phyloP scores from a whole-genome alignment of 2,113 vertebrate species.

The Harpagus bidentatus region DNA sequence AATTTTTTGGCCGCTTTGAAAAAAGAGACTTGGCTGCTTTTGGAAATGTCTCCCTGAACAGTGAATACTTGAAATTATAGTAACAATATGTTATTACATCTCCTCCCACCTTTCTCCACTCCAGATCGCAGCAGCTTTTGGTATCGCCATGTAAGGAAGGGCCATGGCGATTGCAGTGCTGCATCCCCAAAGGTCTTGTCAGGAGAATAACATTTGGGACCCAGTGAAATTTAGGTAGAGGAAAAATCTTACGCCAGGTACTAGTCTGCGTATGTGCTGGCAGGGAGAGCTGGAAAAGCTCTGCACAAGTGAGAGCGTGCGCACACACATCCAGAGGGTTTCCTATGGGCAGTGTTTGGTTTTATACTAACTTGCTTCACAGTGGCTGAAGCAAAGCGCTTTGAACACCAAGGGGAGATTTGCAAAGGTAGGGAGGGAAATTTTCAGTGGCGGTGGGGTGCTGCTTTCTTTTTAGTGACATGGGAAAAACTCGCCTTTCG shows the following conservation, averaged over 20 bases:
- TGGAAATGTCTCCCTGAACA: not conserved
- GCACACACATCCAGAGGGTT: not conserved
- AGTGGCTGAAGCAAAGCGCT: not conserved
- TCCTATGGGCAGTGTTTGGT: not conserved
- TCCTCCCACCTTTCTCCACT: not conserved
- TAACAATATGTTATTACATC: too few relatives aligned
- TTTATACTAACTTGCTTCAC: not conserved
- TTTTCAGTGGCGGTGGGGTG: not conserved
- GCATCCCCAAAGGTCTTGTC: not conserved
- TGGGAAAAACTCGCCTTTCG: not conserved
- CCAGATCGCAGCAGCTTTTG: not conserved
- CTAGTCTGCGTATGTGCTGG: not conserved
- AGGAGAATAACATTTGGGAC: not conserved
- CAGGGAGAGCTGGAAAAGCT: not conserved
- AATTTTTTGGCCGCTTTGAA: not conserved
- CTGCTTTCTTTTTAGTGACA: not conserved
- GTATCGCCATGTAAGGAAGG: fast-evolving
- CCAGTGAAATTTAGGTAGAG: not conserved
- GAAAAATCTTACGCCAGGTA: not conserved
- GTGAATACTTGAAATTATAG: not conserved
- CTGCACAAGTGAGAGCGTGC: fast-evolving
- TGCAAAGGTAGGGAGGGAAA: not conserved
- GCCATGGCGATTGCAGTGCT: not conserved
- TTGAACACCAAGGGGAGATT: not conserved
- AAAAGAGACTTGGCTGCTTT: not conserved